Evolutionary conservation across 2,797 vertebrate genomes (phyloP).

Genomic region (Hybognathus amarus): DNA sequence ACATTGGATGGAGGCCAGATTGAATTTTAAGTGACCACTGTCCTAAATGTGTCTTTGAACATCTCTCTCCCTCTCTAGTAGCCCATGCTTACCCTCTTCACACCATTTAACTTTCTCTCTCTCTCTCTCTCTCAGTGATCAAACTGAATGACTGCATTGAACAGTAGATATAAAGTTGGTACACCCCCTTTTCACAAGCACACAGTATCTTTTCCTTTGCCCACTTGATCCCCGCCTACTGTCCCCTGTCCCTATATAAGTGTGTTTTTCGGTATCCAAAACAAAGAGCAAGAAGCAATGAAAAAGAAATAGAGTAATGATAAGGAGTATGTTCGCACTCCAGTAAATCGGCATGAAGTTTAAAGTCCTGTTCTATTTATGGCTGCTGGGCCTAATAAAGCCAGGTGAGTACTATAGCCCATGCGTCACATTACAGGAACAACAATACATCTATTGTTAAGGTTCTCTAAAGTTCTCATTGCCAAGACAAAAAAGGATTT

Average conservation of each 20-base stretch:
- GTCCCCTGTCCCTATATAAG: slow-evolving; percentile 49
- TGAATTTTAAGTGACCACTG: slow-evolving; percentile 80
- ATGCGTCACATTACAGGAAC: background rate
- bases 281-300: slow-evolving; percentile 34
- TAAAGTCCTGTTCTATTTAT: slow-evolving; percentile 78
- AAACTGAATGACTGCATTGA: slow-evolving; percentile 29
- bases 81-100: background rate
- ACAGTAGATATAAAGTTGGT: slow-evolving; percentile 32
- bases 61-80: slow-evolving; percentile 59
- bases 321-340: slow-evolving; percentile 70
- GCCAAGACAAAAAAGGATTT: background rate
- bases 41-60: slow-evolving; percentile 66
- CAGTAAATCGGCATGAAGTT: slow-evolving; percentile 72
- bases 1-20: slow-evolving; percentile 72
- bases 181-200: slow-evolving; percentile 19
- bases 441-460: background rate
- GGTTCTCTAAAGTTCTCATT: background rate
- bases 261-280: slow-evolving; percentile 10
- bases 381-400: slow-evolving; percentile 72
- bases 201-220: slow-evolving; percentile 28
- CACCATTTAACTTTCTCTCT: slow-evolving; percentile 17
- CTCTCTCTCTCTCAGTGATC: slow-evolving; percentile 22
- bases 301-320: slow-evolving; percentile 60
- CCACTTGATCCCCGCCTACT: slow-evolving; percentile 45
- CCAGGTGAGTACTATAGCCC: slow-evolving; percentile 73